These are phyloP conservation scores for Megaustenia siamemsis DNA, from an alignment of 2,888 invertebrate genomes.

Conservation along the genomic window DNA sequence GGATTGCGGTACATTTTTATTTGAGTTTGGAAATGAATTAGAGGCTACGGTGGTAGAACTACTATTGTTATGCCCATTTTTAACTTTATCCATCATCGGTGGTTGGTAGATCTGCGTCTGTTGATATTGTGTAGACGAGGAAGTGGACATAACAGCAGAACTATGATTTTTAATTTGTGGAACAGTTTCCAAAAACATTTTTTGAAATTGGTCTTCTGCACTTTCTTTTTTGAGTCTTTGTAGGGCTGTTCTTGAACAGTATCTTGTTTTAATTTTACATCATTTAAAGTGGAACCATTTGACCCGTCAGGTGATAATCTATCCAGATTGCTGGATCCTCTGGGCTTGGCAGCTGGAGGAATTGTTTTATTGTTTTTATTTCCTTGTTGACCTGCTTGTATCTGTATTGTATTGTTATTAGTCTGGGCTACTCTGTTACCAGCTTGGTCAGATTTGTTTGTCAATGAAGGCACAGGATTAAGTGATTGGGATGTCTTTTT, in stretches of 20 bases:
- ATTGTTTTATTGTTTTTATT: neutral
- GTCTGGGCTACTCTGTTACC: neutral
- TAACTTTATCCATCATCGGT: constrained; percentile 62
- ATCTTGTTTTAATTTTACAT: constrained; percentile 49
- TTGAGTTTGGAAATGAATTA: constrained; percentile 22
- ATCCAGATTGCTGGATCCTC: neutral
- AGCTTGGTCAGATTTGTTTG: constrained; percentile 48
- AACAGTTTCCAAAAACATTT: constrained; percentile 69
- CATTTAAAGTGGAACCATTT: constrained; percentile 39
- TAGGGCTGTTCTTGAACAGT: constrained; percentile 34
- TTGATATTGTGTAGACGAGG: neutral
- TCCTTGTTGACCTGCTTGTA: neutral
- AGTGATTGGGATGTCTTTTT: neutral
- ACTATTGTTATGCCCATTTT: constrained; percentile 64
- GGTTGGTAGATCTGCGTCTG: constrained; percentile 46
- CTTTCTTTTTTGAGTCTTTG: constrained; percentile 55
- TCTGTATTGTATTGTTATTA: neutral
- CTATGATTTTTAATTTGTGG: constrained; percentile 47
- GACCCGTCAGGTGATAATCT: constrained; percentile 6
- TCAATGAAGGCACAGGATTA: neutral
- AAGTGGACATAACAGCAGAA: constrained; percentile 32
- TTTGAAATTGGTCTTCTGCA: constrained; percentile 68
- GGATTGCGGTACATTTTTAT: constrained; percentile 35
- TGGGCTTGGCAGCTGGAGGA: neutral
- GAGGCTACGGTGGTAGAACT: constrained; percentile 54